Evolutionary conservation across 2,113 vertebrate genomes (phyloP), one percentile per base, ranked within the genome.

Genomic region (Hylia prasina): DNA sequence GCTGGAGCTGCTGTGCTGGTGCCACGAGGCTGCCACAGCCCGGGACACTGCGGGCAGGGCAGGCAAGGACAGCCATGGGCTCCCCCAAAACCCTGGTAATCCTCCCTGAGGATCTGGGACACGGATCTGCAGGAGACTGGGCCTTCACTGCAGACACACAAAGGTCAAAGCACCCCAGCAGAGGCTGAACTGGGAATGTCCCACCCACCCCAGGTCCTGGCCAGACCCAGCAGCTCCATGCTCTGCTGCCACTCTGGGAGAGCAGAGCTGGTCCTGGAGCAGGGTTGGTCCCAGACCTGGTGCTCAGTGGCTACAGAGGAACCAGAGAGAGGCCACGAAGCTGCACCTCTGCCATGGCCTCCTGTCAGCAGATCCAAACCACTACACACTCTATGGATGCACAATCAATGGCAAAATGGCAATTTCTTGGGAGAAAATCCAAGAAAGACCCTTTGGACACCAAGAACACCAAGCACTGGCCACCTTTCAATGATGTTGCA

Each of bases 381-480:
- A 31, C 4, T 6, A 27, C 58, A 44, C 4, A 0, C 25, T 5
- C 2, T 1, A 13, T 0, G 0, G 33, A 28, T 3, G 4, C 17
- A 54, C 31, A 19, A 4, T 2, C 30, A 9, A 5, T 1, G 9
- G 20, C 65, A 68, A 63, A 84, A 70, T 1, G 16, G 37, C 35
- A 77, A 39, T 0, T 3, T 6, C 7, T 56, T 30, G 40, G 15
- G 31, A 30, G 56, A 6, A 37, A 82, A 82, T 1, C n/a, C 37
- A 57, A 61, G 31, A 37, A 44, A 61, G 13, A 7, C 1, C 33
- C 37, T 25, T 50, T 0, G 2, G 31, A 12, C 17, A 6, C 31
- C 8, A 2, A 24, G 28, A 87, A n/a, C 28, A 20, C 19, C n/a
- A 65, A 84, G 69, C 7, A 33, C 10, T 25, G 39, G 15, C 6